These are phyloP conservation scores for Polydrusus cervinus DNA, from an alignment of 2,888 invertebrate species.

Conservation along the genomic window DNA sequence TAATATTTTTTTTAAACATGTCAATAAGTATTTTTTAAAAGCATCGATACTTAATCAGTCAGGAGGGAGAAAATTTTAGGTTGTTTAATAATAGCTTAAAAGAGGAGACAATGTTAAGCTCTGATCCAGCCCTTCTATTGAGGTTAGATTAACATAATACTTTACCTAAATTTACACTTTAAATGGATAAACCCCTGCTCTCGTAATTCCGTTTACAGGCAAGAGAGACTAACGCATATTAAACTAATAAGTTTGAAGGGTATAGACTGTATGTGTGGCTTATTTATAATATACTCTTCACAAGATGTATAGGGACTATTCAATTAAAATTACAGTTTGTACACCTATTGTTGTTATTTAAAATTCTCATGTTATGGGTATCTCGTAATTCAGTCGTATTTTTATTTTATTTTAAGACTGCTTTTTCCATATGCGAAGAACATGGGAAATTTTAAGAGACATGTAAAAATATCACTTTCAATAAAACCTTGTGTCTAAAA, in stretches of 20 bases:
- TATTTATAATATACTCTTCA: not conserved
- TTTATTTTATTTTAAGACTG: too few relatives aligned
- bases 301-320: not conserved
- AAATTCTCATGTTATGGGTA: too few relatives aligned
- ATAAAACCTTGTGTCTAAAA: too few relatives aligned
- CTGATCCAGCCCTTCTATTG: not conserved
- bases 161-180: constrained; percentile 20
- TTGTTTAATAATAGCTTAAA: not conserved
- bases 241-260: not conserved
- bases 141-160: constrained; percentile 4
- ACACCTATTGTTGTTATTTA: too few relatives aligned
- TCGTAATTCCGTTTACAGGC: constrained; percentile 24
- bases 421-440: too few relatives aligned
- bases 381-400: too few relatives aligned
- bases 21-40: too few relatives aligned
- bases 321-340: too few relatives aligned
- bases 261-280: not conserved
- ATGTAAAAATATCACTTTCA: too few relatives aligned
- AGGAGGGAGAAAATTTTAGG: not conserved
- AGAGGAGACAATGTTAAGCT: not conserved
- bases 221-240: constrained; percentile 34
- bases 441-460: too few relatives aligned
- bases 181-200: constrained; percentile 21
- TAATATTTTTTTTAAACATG: too few relatives aligned
- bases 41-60: not conserved